Base-by-base conservation (phyloP, 2,113 vertebrate species). In the Atractosteus spatula region DNA sequence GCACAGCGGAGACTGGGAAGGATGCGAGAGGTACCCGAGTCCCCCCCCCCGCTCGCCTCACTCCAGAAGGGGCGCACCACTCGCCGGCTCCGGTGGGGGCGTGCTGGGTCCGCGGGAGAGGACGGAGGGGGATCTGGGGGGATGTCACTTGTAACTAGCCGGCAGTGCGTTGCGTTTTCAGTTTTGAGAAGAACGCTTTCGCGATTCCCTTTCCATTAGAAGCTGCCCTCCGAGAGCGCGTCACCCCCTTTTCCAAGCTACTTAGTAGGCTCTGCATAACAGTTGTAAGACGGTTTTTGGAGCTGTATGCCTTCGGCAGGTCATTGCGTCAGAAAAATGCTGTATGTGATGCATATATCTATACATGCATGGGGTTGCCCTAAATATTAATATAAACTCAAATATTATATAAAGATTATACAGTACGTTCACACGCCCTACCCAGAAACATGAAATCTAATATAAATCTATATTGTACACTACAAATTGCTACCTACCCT, bases 391-490 rank as follows among this genome's bases (percentile, higher is more conserved):
- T 12, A 42, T 42, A 13, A 4, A 42, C 12, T 13, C 29, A 11
- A 14, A 64, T 16, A 62, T 29, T 10, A 62, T 41, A 62, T 3
- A 7, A 62, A 17, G 16, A 11, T 63, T 63, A 41, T 8, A 63
- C 8, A 10, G 16, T 42, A 42, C 62, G 3, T 41, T 11, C 10
- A 10, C 14, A 63, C 2, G 11, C 11, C 62, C 0, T n/a, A 11
- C 17, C 62, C 8, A 3, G 6, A 41, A 17, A 63, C 56, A 69
- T 68, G 10, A 79, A 80, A 86, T 83, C 83, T 80, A 74, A 45
- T 82, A 76, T 81, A 79, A 84, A 84, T 77, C 67, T 75, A 8
- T 83, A 80, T 83, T 80, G 81, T 80, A 72, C 70, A 71, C 62
- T 29, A 43, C 54, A 62, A 70, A 57, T 59, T 41, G 5, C 3